Evolutionary conservation across 1,140 invertebrate genomes (phyloP).

Genomic region (Lordiphosa stackelbergi): DNA sequence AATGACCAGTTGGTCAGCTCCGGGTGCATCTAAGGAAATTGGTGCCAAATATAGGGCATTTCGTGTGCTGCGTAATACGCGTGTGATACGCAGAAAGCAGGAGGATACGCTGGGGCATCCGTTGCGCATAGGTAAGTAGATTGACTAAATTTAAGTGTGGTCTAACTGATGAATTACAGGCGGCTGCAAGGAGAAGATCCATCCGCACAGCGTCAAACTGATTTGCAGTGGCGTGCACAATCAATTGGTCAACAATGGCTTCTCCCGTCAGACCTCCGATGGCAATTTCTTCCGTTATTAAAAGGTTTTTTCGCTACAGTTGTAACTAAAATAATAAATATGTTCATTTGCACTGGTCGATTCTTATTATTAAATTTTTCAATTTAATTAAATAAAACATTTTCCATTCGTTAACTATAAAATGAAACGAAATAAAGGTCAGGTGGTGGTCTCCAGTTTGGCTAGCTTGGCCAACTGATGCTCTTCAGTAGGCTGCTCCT

Average conservation of each 20-base stretch:
- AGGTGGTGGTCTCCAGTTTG: constrained; percentile 36
- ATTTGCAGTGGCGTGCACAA: constrained; percentile 83
- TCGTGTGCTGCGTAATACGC: constrained; percentile 80
- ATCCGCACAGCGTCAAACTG: constrained; percentile 81
- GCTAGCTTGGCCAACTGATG: constrained; percentile 33
- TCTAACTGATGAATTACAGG: constrained; percentile 63
- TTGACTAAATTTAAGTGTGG: no score
- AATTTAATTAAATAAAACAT: no score
- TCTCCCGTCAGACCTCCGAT: constrained; percentile 81
- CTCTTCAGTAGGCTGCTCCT: constrained; percentile 1
- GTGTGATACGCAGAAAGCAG: constrained; percentile 55
- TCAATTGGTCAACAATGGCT: constrained; percentile 83
- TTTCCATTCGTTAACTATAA: no score
- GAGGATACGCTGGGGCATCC: constrained; percentile 64
- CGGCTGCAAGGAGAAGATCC: constrained; percentile 79
- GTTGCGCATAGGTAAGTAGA: constrained; percentile 52
- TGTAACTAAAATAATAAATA: no score
- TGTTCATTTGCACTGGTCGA: no score
- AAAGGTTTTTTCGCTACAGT: neutral
- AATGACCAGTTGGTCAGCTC: constrained; percentile 45
- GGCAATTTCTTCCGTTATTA: constrained; percentile 81
- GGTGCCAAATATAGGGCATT: constrained; percentile 58
- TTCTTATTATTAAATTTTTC: no score
- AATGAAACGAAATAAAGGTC: constrained; percentile 43
- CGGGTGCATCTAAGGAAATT: constrained; percentile 34